Conservation (phyloP, 2,888 invertebrate genomes). For the Rhorus exstirpatorius region DNA sequence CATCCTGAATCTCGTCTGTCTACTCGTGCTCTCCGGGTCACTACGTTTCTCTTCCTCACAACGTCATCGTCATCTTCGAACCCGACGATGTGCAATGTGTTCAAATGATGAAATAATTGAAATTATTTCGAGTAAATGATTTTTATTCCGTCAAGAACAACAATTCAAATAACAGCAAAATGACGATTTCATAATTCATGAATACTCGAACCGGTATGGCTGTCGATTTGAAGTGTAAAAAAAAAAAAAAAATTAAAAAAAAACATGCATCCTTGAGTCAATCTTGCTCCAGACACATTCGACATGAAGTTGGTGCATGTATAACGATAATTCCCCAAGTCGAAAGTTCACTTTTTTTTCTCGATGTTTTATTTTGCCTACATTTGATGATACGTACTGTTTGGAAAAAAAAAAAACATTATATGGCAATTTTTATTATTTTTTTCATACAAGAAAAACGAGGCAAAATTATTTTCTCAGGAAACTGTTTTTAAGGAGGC, state of each 20-base stretch:
- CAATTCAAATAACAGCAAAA: neutral
- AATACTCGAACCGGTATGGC: conserved; percentile 1
- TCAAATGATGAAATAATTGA: neutral
- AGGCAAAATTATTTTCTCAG: too few relatives aligned
- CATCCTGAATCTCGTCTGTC: conserved; percentile 73
- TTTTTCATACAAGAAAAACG: too few relatives aligned
- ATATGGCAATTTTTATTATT: too few relatives aligned
- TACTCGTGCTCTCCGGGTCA: conserved; percentile 34
- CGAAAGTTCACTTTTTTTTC: neutral
- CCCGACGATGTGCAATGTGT: neutral
- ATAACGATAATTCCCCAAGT: conserved; percentile 21
- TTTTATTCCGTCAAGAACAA: neutral
- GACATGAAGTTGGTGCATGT: conserved; percentile 10
- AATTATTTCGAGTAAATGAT: neutral
- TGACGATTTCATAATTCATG: neutral
- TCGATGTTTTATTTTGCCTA: conserved; percentile 1
- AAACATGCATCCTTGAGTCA: conserved; percentile 15
- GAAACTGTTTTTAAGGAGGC: too few relatives aligned
- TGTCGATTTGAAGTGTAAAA: neutral
- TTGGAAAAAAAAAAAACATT: too few relatives aligned
- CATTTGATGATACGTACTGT: too few relatives aligned
- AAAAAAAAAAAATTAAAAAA: conserved; percentile 12
- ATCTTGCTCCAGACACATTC: neutral
- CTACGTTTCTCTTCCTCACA: conserved; percentile 42
- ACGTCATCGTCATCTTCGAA: conserved; percentile 46